phyloP scores from a whole-genome alignment of 53 echinoderm and acorn worm genomes.

The Arbacia lixula region DNA sequence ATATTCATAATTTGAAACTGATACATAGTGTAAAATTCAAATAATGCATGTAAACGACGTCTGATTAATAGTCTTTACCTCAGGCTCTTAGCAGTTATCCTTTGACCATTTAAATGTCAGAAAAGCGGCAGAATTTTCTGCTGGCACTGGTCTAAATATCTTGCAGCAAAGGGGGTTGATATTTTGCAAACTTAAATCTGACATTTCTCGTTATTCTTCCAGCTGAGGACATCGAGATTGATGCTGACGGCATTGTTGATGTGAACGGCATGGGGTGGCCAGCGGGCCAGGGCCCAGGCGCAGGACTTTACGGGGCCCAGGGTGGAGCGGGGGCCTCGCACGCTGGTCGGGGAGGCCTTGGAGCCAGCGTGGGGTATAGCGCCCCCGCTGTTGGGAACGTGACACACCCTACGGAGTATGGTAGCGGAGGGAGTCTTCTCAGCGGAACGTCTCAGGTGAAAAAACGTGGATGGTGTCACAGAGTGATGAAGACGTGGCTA shows the following conservation, averaged over 20 bases:
- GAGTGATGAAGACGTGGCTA: too few species aligned
- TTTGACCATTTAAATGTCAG: too few species aligned
- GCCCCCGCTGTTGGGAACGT: constrained; percentile 71
- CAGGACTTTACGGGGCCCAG: constrained; percentile 61
- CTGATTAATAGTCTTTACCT: too few species aligned
- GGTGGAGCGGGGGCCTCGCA: constrained; percentile 90
- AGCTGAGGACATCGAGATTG: constrained; percentile 71
- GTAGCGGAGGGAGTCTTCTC: constrained; percentile 82
- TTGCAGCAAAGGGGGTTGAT: too few species aligned
- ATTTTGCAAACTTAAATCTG: not conserved
- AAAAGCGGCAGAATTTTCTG: too few species aligned
- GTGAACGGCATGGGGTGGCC: constrained; percentile 71
- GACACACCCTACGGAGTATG: constrained; percentile 64
- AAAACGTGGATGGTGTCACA: not conserved
- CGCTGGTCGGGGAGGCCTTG: constrained; percentile 85
- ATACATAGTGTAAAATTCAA: too few species aligned
- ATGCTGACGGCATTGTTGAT: constrained; percentile 77
- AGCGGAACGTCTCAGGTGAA: constrained; percentile 26
- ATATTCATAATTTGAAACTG: too few species aligned
- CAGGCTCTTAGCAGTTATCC: too few species aligned
- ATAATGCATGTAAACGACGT: too few species aligned
- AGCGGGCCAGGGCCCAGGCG: constrained; percentile 65
- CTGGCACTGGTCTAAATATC: too few species aligned
- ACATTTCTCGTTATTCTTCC: constrained; percentile 10
- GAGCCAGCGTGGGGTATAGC: constrained; percentile 58